phyloP scores from a whole-genome alignment of 2,797 vertebrate genomes.

The Rhadinocentrus ornatus region DNA sequence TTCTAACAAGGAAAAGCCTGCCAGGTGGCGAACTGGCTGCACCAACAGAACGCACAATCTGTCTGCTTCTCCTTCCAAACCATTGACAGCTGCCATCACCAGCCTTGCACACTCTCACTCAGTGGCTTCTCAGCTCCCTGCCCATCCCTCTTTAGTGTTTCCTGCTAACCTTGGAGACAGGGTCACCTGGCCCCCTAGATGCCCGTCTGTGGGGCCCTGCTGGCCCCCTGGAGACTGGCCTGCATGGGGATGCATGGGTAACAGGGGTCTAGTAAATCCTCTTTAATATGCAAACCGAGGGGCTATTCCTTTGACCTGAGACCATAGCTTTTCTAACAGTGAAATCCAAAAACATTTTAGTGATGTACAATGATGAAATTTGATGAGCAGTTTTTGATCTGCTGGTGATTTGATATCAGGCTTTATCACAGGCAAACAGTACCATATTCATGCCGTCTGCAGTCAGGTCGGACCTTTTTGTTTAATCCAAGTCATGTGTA shows the following conservation, averaged over 20 bases:
- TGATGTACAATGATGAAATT: conserved; percentile 63
- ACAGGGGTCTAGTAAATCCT: conserved; percentile 76
- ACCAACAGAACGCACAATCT: conserved; percentile 91
- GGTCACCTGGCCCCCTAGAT: conserved; percentile 82
- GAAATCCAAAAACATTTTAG: conserved; percentile 73
- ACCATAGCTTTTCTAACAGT: conserved; percentile 73
- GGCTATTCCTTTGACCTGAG: conserved; percentile 78
- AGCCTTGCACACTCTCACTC: conserved; percentile 88
- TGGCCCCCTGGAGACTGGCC: conserved; percentile 84
- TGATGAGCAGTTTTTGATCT: conserved; percentile 67
- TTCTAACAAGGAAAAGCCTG: conserved; percentile 91
- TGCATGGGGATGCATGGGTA: conserved; percentile 74
- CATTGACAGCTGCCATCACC: conserved; percentile 90
- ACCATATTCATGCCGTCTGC: conserved; percentile 35
- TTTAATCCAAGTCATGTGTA: conserved; percentile 42
- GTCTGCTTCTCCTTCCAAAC: conserved; percentile 91
- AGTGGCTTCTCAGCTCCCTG: conserved; percentile 81
- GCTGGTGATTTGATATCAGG: conserved; percentile 62
- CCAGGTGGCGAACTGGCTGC: conserved; percentile 91
- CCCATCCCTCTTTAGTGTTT: conserved; percentile 84
- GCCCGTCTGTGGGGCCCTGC: conserved; percentile 84
- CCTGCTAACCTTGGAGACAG: conserved; percentile 82
- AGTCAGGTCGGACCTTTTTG: conserved; percentile 35
- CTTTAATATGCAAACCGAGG: conserved; percentile 79
- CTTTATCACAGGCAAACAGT: conserved; percentile 54